These are phyloP conservation scores for Rhinogobius similis DNA, from an alignment of 2,113 vertebrate species.

Conservation along the genomic window DNA sequence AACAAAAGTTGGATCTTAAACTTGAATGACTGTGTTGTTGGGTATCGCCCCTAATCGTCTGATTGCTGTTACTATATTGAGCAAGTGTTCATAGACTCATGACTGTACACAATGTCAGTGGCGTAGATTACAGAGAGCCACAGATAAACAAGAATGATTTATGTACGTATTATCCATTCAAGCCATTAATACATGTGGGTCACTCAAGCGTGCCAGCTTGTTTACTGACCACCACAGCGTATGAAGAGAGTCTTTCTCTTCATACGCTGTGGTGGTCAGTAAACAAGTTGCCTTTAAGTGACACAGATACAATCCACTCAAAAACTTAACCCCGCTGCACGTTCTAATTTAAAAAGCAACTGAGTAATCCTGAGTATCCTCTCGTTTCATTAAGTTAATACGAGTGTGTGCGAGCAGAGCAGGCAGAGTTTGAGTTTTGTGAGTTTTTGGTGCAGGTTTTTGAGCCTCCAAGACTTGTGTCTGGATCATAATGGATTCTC, in stretches of 20 bases:
- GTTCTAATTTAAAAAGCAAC: neutral
- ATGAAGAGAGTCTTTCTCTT: too few species aligned
- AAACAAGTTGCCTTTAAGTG: neutral
- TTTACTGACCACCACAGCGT: neutral
- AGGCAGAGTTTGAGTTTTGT: neutral
- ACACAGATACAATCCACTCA: neutral
- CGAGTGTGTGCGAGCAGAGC: neutral
- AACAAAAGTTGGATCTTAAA: neutral
- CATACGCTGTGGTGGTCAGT: too few species aligned
- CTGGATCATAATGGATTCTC: slow-evolving; percentile 9
- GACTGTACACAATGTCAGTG: neutral
- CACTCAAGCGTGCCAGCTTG: neutral
- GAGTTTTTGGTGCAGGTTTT: neutral
- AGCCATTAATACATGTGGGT: neutral
- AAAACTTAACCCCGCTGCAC: neutral
- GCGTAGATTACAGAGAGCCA: neutral
- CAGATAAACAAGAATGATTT: neutral
- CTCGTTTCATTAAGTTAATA: slow-evolving; percentile 5
- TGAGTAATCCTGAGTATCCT: slow-evolving; percentile 2
- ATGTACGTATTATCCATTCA: neutral
- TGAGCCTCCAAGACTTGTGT: slow-evolving; percentile 1
- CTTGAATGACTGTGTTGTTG: neutral
- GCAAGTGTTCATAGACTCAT: neutral
- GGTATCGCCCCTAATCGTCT: neutral
- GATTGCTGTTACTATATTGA: neutral